phyloP scores from a whole-genome alignment of 2,888 invertebrate genomes.

The Thymelicus sylvestris region DNA sequence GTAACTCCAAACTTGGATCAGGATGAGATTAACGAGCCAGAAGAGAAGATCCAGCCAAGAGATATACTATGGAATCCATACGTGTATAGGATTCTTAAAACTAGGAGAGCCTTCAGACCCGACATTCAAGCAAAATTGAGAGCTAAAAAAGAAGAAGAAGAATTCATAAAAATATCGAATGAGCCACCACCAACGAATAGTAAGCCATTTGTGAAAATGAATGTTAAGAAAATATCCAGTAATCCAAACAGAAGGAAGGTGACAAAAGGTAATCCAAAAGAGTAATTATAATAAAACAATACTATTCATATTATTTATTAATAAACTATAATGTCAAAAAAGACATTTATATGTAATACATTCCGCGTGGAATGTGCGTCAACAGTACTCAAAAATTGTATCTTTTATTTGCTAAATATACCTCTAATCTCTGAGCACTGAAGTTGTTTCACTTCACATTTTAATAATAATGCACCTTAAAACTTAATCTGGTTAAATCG shows the following conservation, averaged over 20 bases:
- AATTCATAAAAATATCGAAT: conserved; percentile 39
- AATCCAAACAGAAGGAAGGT: conserved; percentile 70
- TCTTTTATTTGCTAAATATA: conserved; percentile 46
- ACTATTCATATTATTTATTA: conserved; percentile 59
- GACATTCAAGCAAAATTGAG: conserved; percentile 50
- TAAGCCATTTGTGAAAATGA: conserved; percentile 70
- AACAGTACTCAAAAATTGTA: conserved; percentile 57
- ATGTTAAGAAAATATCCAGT: conserved; percentile 69
- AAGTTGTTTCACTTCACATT: conserved; percentile 50
- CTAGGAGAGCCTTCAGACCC: conserved; percentile 68
- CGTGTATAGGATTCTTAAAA: conserved; percentile 66
- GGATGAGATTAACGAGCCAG: conserved; percentile 35
- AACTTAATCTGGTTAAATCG: conserved; percentile 41
- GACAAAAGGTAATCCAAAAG: conserved; percentile 42
- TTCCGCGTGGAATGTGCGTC: conserved; percentile 70
- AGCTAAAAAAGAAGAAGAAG: conserved; percentile 60
- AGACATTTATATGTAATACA: conserved; percentile 66
- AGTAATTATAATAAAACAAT: conserved; percentile 41
- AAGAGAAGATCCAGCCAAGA: not conserved
- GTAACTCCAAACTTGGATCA: conserved; percentile 26
- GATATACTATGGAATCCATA: conserved; percentile 50
- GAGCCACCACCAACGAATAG: conserved; percentile 40
- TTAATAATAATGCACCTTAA: conserved; percentile 35
- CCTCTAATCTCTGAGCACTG: conserved; percentile 57
- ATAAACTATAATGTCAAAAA: conserved; percentile 75